Base-by-base conservation (phyloP, 2,797 vertebrate species). In the Acrossocheilus wenchowensis region DNA sequence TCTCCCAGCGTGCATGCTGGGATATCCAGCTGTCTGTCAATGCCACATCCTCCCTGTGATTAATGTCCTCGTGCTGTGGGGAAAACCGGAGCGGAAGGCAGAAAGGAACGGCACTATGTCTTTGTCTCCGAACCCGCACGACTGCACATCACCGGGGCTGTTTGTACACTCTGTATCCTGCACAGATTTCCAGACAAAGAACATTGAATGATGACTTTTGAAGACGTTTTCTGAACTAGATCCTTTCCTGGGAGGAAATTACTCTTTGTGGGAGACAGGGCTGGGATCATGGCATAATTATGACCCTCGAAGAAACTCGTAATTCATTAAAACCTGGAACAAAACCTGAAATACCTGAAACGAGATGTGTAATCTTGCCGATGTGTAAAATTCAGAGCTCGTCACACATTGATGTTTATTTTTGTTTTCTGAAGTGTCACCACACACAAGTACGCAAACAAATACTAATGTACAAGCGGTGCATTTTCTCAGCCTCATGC, bases 41-140 rank as follows among this genome's bases (percentile, higher is more conserved):
- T 72, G 88, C 83, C 87, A 86, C 88, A 87, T 89, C 79, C 81
- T 88, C 69, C 78, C 14, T 23, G 82, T 93, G 91, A 93, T 93
- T 93, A 92, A 94, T 94, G 89, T 85, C 90, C 88, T 83, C 86
- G 91, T 88, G 89, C 86, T 86, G 73, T 86, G 82, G 85, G 78
- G 64, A 83, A 88, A 87, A 84, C 57, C 75, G 23, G 77, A 62
- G 39, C 21, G 85, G 86, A 90, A 86, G 68, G 75, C 43, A 84
- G 52, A 64, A n/a, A 79, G 82, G 71, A 80, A 57, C 26, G 19
- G 69, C 62, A 79, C 48, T 86, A 68, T 82, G 86, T 90, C 86
- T 86, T 90, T 90, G 89, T 90, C 89, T 88, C 78, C 36, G n/a
- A 82, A 79, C 45, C 84, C 11, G 21, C 83, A 83, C 69, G 71